Base-by-base conservation (phyloP, 2,888 invertebrate genomes). In the Stenichneumon culpator region DNA sequence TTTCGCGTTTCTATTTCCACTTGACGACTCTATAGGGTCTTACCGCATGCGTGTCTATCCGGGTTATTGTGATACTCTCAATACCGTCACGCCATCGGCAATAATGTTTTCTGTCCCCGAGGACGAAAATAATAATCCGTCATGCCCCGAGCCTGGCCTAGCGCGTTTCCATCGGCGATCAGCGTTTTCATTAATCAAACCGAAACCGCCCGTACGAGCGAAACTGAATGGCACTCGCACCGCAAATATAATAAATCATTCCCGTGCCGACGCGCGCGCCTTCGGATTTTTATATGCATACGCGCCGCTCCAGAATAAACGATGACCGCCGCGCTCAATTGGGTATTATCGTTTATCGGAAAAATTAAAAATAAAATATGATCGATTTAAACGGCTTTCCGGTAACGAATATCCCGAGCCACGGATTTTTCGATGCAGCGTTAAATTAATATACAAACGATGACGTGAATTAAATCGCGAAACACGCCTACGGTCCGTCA, bases 361-460 rank as follows among this genome's bases (percentile, higher is more conserved):
- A 77, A 79, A 82, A 82, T 77, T 77, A 79, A 75, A 79, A 82
- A 82, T 77, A 80, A 79, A 82, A 80, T 82, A 32, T 47, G 67
- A 82, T 70, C 60, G 47, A 73, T 77, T 47, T 80, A n/a, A 82
- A 82, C 79, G 44, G 78, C 14, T 19, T 77, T 52, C 79, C 63
- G 69, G 32, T 54, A 44, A n/a, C 75, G 54, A 11, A 63, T 39
- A 32, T 63, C 28, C 11, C 9, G 28, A 50, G 44, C 44, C 25
- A 77, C 69, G 50, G 19, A 68, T 57, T 63, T 57, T 25, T 32
- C 63, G 32, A 63, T 63, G 28, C 14, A 1, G 19, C 7, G 52
- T 9, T 32, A 28, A 63, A 63, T 63, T 63, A 28, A 63, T 63
- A 7, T 32, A 63, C 7, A 25, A 28, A 7, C 63, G 32, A 63